Evolutionary conservation across 2,113 vertebrate species (phyloP), one percentile per base, ranked within the genome.

Genomic region (Petrocephalus zakoni): DNA sequence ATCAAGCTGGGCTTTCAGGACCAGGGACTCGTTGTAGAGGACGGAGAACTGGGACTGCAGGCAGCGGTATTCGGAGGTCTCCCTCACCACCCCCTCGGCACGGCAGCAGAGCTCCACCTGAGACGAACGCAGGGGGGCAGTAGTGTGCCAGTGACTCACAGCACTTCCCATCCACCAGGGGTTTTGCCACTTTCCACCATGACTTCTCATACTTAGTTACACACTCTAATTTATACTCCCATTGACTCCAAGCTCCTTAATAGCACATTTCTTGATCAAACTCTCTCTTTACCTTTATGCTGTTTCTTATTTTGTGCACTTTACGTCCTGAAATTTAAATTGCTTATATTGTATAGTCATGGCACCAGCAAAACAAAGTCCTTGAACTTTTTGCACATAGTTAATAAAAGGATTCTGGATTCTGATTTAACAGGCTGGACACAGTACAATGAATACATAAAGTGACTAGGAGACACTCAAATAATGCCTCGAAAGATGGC

Each of bases 41-140:
- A 99, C 98, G 0, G 98, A 99, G 93, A 99, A 99, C 58, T 99
- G 98, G 0, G 98, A 99, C 93, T 99, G 98, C 92, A 99, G 97
- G 90, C 98, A 99, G 84, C 97, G 97, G 81, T 99, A 99, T 75
- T 99, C 98, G 0, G 98, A 96, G 0, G 97, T 97, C n/a, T 99
- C 97, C 90, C 96, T 97, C 9, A 99, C 98, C 89, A 97, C 91
- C 21, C 96, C 96, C 87, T 98, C 98, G 5, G 98, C 98, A 4
- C 97, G 96, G 72, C 93, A 96, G 87, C 96, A 89, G 90, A 99
- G 90, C 90, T 99, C 97, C 89, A 95, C 91, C 98, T 99, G 90
- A 78, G 2, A 46, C 19, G 86, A 9, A 85, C 13, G 88, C 19
- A 9, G 19, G 21, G 19, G 6, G 9, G 7, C 42, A 19, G 13